These are phyloP conservation scores for Lipophrys pholis DNA, from an alignment of 2,113 vertebrate species.

Conservation along the genomic window DNA sequence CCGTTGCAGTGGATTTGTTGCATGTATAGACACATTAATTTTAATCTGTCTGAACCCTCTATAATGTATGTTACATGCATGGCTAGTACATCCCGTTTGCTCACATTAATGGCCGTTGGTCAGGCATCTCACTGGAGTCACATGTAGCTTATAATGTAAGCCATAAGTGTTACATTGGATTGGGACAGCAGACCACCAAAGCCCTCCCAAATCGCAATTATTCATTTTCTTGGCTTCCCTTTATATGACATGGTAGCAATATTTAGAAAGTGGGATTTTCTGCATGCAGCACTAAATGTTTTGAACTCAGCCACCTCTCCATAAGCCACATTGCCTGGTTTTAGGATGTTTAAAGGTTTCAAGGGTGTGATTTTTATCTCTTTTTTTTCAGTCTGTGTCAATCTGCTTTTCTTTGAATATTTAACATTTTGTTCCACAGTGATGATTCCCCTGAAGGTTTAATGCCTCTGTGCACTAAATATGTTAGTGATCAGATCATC, in stretches of 20 bases:
- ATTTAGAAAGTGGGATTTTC: slow-evolving; percentile 61
- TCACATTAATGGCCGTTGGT: slow-evolving; percentile 33
- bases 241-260: slow-evolving; percentile 41
- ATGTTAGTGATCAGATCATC: background rate
- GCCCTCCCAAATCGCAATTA: slow-evolving; percentile 55
- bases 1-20: background rate
- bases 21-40: slow-evolving; percentile 13
- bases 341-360: slow-evolving; percentile 32
- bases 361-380: background rate
- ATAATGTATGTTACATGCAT: slow-evolving; percentile 30
- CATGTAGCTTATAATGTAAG: slow-evolving; percentile 63
- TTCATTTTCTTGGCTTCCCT: slow-evolving; percentile 56
- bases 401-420: slow-evolving; percentile 22
- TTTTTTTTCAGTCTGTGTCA: background rate
- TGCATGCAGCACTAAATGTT: slow-evolving; percentile 57
- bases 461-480: background rate
- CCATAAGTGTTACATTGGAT: slow-evolving; percentile 64
- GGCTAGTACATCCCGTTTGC: slow-evolving; percentile 17
- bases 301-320: slow-evolving; percentile 60
- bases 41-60: slow-evolving; percentile 5
- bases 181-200: slow-evolving; percentile 54
- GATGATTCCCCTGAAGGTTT: background rate
- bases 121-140: slow-evolving; percentile 41
- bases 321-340: slow-evolving; percentile 35
- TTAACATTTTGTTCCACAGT: background rate